A percentile compares a stretch with the other conserved stretches of the same genome.
Conservation (phyloP, 2,888 invertebrate species). For the Tetropium fuscum region DNA sequence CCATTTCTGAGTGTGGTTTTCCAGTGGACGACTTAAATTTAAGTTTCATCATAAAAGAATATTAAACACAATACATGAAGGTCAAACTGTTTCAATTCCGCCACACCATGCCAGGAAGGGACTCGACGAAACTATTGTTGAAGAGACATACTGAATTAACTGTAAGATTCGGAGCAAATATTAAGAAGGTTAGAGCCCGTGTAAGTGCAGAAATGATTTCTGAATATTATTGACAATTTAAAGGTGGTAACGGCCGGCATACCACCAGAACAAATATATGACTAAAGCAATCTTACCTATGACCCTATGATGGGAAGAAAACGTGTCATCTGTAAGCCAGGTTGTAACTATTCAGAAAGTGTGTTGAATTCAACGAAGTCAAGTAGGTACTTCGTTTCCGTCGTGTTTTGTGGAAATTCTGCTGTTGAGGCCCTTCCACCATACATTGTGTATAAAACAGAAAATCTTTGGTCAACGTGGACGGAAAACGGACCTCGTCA, state of each 20-base stretch:
- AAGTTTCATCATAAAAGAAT: not conserved
- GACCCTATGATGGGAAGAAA: not conserved
- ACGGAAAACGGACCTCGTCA: not conserved
- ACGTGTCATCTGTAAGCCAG: not conserved
- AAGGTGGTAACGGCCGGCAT: not conserved
- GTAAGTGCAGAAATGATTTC: slow-evolving; percentile 7
- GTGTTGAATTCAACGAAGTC: not conserved
- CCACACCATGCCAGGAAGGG: slow-evolving; percentile 22
- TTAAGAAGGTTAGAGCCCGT: slow-evolving; percentile 23
- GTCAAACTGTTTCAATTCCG: not conserved
- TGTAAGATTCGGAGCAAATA: slow-evolving; percentile 20
- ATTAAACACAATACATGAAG: not conserved
- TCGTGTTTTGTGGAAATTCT: not conserved
- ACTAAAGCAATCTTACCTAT: not conserved
- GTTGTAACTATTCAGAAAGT: not conserved
- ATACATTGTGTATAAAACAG: not conserved
- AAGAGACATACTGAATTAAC: slow-evolving; percentile 28
- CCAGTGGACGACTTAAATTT: not conserved
- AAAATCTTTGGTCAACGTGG: not conserved
- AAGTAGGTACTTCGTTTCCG: not conserved
- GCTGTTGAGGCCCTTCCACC: not conserved
- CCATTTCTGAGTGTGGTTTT: not conserved
- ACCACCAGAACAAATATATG: not conserved
- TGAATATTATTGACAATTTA: slow-evolving; percentile 1
- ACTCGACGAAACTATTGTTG: slow-evolving; percentile 25